Evolutionary conservation across 1,140 invertebrate species (phyloP), one percentile per base, ranked within the genome.

Genomic region (Ptiloglossa arizonensis): DNA sequence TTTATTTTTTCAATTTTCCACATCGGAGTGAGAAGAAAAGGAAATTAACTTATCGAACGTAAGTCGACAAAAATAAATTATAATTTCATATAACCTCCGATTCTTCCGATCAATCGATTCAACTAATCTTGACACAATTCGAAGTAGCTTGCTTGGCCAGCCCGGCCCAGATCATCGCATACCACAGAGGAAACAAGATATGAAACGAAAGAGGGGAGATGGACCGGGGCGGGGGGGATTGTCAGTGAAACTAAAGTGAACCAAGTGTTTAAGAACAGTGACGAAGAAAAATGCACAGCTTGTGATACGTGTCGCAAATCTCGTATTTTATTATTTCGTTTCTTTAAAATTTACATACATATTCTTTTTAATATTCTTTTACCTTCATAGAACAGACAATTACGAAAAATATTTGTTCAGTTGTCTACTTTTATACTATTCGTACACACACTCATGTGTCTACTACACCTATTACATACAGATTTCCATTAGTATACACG

Each of bases 1-100:
- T 60, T 70, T 77, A 77, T 52, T 71, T 77, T 52, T 35, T 46
- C 73, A 57, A 75, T 67, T 66, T 56, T 41, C 71, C 15, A 64
- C 64, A 6, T 24, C 73, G 73, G 19, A 69, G 11, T 44, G 64
- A 69, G 64, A 22, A 60, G 44, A 48, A 29, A 54, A 56, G 35
- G 70, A 64, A 63, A 73, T 73, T 66, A 44, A 41, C 27, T 62
- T 64, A 5, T 13, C 24, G 11, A 56, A 66, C 27, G 70, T 56
- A 56, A 74, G 32, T 74, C 38, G 50, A 46, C 5, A 41, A 41
- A 13, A 67, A 29, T 41, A 56, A 63, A 29, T 72, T 64, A 41
- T 32, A 24, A 38, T 72, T 50, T 72, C 57, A 11, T 32, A 57
- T 41, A 29, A 62, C 19, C 46, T 19, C 19, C 19, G 24, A 56